These are phyloP conservation scores for Uria aalge DNA, from an alignment of 2,113 vertebrate species.

Conservation along the genomic window DNA sequence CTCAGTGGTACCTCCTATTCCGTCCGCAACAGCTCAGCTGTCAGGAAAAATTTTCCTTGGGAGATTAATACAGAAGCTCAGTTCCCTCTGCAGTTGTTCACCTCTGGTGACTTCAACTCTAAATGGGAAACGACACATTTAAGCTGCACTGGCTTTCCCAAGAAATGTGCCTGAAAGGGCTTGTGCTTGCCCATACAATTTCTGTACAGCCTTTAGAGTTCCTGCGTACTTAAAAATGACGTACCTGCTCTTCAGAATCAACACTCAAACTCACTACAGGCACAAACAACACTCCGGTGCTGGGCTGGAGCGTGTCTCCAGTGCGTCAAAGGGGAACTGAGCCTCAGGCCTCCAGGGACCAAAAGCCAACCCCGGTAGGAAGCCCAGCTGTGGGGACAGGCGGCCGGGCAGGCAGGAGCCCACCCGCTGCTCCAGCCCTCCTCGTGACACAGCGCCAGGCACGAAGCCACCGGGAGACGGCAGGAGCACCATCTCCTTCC, in stretches of 20 bases:
- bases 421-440: background rate
- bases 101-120: background rate
- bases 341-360: background rate
- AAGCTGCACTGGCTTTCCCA: background rate
- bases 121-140: background rate
- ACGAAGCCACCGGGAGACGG: fast-evolving
- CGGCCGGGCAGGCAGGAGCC: background rate
- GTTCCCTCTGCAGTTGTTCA: background rate
- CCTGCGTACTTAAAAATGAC: background rate
- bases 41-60: too few relatives aligned
- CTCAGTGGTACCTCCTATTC: background rate
- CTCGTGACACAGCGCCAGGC: fast-evolving
- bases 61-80: background rate
- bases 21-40: fast-evolving
- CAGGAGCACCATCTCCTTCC: background rate
- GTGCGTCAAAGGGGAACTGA: background rate
- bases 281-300: background rate
- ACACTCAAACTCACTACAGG: background rate
- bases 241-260: background rate
- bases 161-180: background rate
- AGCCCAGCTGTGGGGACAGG: background rate
- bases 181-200: too few relatives aligned
- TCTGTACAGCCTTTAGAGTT: background rate
- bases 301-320: background rate
- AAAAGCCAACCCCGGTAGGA: background rate